These are phyloP conservation scores for Alligator mississippiensis DNA, from an alignment of 2,113 vertebrate genomes.

Conservation along the genomic window DNA sequence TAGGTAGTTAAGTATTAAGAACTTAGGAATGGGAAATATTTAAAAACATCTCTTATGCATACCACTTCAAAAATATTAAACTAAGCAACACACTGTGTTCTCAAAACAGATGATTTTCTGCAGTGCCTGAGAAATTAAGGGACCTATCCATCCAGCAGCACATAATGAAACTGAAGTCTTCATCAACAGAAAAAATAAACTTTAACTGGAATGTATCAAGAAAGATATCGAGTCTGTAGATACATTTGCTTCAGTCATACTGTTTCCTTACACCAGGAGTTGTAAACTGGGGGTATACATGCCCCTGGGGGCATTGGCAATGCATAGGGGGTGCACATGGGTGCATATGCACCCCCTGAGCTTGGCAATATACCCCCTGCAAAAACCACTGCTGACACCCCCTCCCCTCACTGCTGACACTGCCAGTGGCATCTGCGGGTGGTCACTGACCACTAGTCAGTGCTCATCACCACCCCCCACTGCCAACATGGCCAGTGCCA, in stretches of 20 bases:
- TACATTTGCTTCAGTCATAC: background rate
- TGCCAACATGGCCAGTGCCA: no score
- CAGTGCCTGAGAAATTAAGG: background rate
- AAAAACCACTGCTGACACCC: no score
- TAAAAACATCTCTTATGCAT: background rate
- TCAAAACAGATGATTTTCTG: background rate
- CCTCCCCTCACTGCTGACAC: no score
- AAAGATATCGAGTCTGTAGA: background rate
- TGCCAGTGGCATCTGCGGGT: no score
- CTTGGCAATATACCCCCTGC: no score
- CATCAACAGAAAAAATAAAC: background rate
- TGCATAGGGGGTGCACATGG: no score
- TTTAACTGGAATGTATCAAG: background rate
- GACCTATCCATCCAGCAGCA: background rate
- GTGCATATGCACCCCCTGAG: no score
- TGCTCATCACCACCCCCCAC: no score
- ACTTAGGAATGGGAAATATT: background rate
- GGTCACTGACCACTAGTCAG: no score
- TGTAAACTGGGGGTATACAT: no score
- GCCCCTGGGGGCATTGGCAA: no score
- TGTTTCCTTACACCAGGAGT: background rate
- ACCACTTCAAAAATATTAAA: background rate
- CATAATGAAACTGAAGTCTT: background rate
- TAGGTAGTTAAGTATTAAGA: background rate
- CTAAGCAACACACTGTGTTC: background rate